Evolutionary conservation across 2,113 vertebrate species (phyloP).

Genomic region (Oncorhynchus tshawytscha): DNA sequence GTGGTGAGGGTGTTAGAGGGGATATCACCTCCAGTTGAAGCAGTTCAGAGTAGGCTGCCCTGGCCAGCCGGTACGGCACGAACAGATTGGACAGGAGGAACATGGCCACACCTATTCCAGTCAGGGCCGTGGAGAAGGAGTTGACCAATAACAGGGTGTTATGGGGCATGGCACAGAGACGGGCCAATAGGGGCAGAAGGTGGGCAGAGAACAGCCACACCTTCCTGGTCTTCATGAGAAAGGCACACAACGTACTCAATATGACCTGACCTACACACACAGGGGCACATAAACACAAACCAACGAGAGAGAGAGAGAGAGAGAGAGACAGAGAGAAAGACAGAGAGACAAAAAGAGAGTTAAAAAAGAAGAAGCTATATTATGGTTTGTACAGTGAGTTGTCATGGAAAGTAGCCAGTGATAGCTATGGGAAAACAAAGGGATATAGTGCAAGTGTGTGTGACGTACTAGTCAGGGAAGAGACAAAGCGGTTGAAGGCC

Average conservation of each 20-base stretch:
- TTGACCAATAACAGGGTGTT: conserved; percentile 55
- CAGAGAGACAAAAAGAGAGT: no score
- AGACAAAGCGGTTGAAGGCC: background rate
- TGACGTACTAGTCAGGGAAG: background rate
- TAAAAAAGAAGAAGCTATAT: no score
- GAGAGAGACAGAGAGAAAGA: no score
- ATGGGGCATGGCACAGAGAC: conserved; percentile 64
- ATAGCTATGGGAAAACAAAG: no score
- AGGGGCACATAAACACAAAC: background rate
- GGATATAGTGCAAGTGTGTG: no score
- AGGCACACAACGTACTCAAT: conserved; percentile 77
- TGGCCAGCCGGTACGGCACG: conserved; percentile 71
- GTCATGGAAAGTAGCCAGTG: no score
- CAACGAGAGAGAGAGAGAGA: no score
- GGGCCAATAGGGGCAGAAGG: conserved; percentile 76
- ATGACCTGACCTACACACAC: conserved; percentile 76
- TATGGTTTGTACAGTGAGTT: no score
- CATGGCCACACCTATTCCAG: conserved; percentile 51
- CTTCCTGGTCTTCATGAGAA: conserved; percentile 78
- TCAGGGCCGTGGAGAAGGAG: conserved; percentile 68
- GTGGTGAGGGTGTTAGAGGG: no score
- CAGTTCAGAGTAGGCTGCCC: conserved; percentile 67
- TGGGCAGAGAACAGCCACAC: conserved; percentile 80
- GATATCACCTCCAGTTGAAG: conserved; percentile 69
- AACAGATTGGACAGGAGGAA: conserved; percentile 73